Evolutionary conservation across 2,797 vertebrate genomes (phyloP), one percentile per base, ranked within the genome.

Genomic region (Limnodromus scolopaceus): DNA sequence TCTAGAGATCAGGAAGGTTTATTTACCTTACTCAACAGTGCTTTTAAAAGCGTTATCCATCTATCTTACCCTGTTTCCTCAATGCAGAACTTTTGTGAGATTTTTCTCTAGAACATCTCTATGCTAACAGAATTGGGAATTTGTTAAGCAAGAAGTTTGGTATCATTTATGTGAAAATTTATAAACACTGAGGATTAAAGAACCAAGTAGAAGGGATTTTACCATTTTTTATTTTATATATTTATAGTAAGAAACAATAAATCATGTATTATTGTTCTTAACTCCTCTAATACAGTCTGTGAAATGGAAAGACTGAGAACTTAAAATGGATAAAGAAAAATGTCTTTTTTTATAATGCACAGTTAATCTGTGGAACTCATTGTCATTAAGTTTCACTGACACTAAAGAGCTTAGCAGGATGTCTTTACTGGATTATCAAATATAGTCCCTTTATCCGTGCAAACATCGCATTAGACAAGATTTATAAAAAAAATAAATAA

Each of bases 331-430:
- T 82, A 34, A 86, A 82, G 91, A 48, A 71, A 85, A 89, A 39
- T 57, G 27, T 19, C 14, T 39, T 64, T 57, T 57, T 84, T 74
- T 15, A 20, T 63, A 80, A 66, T 13, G 34, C 53, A 55, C 16
- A 38, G 81, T 79, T 96, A 77, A 80, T 92, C 92, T 95, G 85
- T 71, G 68, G 70, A 92, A 87, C 68, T 95, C 78, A 57, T 71
- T 95, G 92, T 78, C 48, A 7, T 84, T 70, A 66, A 77, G 64
- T 94, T 91, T 90, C 80, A 70, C 55, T 92, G 93, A 77, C 77
- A 34, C 54, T 94, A 91, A 96, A 91, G 94, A 93, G 80, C 74
- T 96, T 95, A 95, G 87, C 45, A 64, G 90, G 66, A 77, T 84
- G 70, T 84, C 93, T 90, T 96, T 49, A 63, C 66, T 79, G 92